Evolutionary conservation across 2,797 vertebrate species (phyloP), one percentile per base, ranked within the genome.

Genomic region (Capromys pilorides): DNA sequence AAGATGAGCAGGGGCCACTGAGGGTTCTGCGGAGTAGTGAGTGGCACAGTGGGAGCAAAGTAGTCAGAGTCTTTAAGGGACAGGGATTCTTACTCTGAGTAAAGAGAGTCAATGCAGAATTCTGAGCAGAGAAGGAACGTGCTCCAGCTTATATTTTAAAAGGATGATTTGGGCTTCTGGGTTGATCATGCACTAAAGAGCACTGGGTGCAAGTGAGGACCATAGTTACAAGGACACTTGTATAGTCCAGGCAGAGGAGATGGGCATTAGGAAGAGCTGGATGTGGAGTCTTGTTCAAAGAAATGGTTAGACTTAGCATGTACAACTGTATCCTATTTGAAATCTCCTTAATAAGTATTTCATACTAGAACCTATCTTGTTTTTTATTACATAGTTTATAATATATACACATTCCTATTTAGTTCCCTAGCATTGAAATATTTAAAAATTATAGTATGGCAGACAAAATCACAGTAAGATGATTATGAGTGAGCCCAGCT

Each of bases 341-440:
- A 86, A 73, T 62, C 31, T 86, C 12, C 24, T 39, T 78, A 71
- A 33, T 62, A 81, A 71, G 64, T 94, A 62, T 85, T 94, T 80
- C 41, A 28, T 8, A 81, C 49, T 45, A 79, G 57, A 80, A 16
- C 7, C 54, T 1, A 10, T 73, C 26, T 67, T 95, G 33, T 11
- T 78, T 77, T 90, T 94, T 78, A 16, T 61, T 6, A 28, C 11
- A 41, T 4, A 94, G 71, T 91, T 91, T 28, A 78, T 33, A 51
- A 22, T 86, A 77, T 19, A 41, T 39, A 82, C 45, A 18, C n/a
- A 79, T 51, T 2, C 81, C 41, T 45, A 90, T 92, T 75, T 93
- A 79, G 89, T 64, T 79, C 6, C 49, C 5, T 22, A 0, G 84
- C 59, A 87, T 59, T 84, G n/a, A 90, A 87, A 28, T 24, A 75